Percentiles rank a stretch among this genome's conserved stretches.
Conservation (phyloP, 2,888 invertebrate genomes). For the Eledone cirrhosa region DNA sequence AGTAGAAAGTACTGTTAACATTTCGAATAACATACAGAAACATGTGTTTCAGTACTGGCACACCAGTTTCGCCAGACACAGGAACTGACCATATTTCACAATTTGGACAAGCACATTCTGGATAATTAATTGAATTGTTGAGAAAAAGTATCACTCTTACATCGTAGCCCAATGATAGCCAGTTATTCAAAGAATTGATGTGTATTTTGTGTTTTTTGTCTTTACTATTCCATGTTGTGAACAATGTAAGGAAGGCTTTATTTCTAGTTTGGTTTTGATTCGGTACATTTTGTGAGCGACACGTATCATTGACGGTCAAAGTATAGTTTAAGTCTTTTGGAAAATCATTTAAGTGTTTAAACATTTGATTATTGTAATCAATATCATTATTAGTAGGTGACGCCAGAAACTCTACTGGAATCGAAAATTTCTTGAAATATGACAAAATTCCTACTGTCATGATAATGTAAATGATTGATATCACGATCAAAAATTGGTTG, state of each 20-base stretch:
- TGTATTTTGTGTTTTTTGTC: constrained; percentile 43
- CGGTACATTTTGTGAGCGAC: background rate
- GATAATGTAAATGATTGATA: background rate
- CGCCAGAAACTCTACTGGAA: background rate
- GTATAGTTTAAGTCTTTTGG: background rate
- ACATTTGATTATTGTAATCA: background rate
- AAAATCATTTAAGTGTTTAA: background rate
- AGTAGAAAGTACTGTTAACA: constrained; percentile 49
- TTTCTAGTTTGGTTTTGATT: background rate
- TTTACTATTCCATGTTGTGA: constrained; percentile 48
- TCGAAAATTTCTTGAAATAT: background rate
- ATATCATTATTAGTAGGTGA: background rate
- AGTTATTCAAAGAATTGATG: constrained; percentile 47
- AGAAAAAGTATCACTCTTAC: constrained; percentile 48
- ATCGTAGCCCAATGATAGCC: constrained; percentile 45
- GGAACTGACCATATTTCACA: constrained; percentile 47
- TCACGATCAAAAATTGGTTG: background rate
- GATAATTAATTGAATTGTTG: constrained; percentile 37
- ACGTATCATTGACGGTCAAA: background rate
- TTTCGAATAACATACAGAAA: constrained; percentile 46
- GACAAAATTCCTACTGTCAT: background rate
- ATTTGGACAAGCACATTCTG: constrained; percentile 39
- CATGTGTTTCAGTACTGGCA: constrained; percentile 56
- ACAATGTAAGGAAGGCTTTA: constrained; percentile 42
- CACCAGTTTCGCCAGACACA: constrained; percentile 33